Evolutionary conservation across 1,140 invertebrate species (phyloP).

Genomic region (Conus ventricosus): DNA sequence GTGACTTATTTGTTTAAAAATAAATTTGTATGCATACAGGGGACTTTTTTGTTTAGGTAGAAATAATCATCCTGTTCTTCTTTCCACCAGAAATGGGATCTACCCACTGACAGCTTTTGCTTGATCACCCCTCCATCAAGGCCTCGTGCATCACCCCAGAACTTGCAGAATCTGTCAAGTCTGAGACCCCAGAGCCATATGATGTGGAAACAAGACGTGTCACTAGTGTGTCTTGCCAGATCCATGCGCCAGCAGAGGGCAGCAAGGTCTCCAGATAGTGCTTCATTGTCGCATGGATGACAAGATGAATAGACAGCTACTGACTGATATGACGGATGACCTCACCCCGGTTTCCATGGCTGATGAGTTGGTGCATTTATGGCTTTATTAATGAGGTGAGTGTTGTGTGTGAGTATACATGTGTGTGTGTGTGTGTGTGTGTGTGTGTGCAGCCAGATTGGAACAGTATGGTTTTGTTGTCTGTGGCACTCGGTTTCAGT

Average conservation of each 20-base stretch:
- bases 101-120: constrained; percentile 95
- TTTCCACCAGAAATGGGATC: constrained; percentile 89
- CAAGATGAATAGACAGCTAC: constrained; percentile 99
- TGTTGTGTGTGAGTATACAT: too few species aligned
- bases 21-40: not conserved
- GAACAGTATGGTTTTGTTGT: too few species aligned
- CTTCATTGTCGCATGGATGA: constrained; percentile 95
- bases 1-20: too few species aligned
- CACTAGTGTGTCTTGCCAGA: constrained; percentile 83
- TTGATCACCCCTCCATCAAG: constrained; percentile 76
- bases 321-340: constrained; percentile 91
- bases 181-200: constrained; percentile 81
- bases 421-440: too few species aligned
- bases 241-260: constrained; percentile 55
- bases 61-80: not conserved
- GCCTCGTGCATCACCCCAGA: constrained; percentile 86
- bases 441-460: too few species aligned
- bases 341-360: constrained; percentile 85
- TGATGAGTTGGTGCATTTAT: constrained; percentile 94
- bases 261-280: constrained; percentile 62
- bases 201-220: constrained; percentile 84
- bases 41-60: not conserved
- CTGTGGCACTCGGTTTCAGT: too few species aligned
- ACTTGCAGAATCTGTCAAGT: constrained; percentile 87
- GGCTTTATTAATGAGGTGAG: constrained; percentile 92